Evolutionary conservation across 2,797 vertebrate genomes (phyloP).

Genomic region (Tokudaia muenninki): DNA sequence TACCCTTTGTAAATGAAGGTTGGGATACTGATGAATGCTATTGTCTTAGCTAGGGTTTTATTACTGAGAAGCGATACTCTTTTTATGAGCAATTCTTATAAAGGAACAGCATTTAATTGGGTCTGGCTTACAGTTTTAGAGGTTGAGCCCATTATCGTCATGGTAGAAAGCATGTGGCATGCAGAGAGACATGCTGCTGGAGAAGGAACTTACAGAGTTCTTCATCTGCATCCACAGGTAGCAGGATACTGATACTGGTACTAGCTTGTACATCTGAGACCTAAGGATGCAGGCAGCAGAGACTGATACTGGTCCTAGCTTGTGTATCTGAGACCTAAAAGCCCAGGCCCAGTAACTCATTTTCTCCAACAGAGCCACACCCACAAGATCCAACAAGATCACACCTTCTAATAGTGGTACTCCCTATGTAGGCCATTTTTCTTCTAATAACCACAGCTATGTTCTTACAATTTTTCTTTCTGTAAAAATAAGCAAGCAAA

Average conservation of each 20-base stretch:
- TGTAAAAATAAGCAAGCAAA: not conserved
- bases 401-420: not conserved
- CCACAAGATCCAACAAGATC: not conserved
- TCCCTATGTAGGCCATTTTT: not conserved
- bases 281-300: not conserved
- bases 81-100: not conserved
- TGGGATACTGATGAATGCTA: not conserved
- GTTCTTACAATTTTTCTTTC: not conserved
- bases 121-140: not conserved
- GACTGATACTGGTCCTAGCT: not conserved
- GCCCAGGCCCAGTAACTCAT: not conserved
- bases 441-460: not conserved
- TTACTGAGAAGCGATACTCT: not conserved
- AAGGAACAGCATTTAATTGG: not conserved
- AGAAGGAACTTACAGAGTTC: not conserved
- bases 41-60: not conserved
- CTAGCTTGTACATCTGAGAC: not conserved
- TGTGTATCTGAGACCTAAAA: not conserved
- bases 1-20: not conserved
- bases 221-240: not conserved
- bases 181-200: not conserved
- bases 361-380: not conserved
- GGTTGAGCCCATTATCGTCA: not conserved
- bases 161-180: not conserved
- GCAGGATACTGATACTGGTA: not conserved